A percentile compares a stretch with the other conserved stretches of the same genome.
These are phyloP conservation scores for Strix occidentalis DNA, from an alignment of 2,797 vertebrate species.

Conservation along the genomic window DNA sequence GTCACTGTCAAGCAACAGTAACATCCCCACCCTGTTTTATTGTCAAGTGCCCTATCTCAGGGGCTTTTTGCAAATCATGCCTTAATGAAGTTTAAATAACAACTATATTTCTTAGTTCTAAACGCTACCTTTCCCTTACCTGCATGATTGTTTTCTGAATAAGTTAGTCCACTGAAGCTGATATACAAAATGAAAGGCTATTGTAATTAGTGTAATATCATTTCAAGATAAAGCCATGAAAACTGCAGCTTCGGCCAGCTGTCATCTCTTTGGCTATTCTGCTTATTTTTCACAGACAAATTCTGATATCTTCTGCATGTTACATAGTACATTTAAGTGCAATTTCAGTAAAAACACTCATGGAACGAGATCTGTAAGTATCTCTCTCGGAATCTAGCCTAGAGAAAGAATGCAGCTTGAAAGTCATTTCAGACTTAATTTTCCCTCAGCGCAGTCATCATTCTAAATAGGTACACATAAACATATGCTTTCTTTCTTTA, in stretches of 20 bases:
- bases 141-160: neutral
- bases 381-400: neutral
- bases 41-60: neutral
- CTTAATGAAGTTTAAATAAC: conserved; percentile 14
- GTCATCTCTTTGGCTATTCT: neutral
- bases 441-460: neutral
- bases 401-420: neutral
- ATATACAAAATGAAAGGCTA: neutral
- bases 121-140: neutral
- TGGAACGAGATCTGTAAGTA: neutral
- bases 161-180: neutral
- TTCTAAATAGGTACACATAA: conserved; percentile 11
- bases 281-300: conserved; percentile 25
- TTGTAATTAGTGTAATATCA: conserved; percentile 7
- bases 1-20: neutral
- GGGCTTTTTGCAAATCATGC: neutral
- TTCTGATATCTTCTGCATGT: neutral
- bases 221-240: neutral
- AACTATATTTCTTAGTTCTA: neutral
- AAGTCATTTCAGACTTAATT: conserved; percentile 16
- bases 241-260: neutral
- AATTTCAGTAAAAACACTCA: neutral
- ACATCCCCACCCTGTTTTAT: neutral
- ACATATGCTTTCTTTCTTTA: neutral
- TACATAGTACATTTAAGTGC: neutral